phyloP scores from a whole-genome alignment of 1,140 invertebrate species.

The Drosophila nasuta region DNA sequence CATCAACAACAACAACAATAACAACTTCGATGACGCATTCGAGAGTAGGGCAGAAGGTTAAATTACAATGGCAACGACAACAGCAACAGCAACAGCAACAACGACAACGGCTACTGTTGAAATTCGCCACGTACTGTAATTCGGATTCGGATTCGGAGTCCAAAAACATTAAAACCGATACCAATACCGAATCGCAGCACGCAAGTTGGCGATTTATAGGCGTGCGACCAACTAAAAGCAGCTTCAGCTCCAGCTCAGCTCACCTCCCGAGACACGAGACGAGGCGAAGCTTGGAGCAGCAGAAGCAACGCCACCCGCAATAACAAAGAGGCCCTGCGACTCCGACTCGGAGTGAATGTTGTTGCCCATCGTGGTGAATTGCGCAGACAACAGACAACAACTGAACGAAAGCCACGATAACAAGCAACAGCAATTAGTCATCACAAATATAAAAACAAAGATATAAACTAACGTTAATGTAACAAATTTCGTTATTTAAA shows the following conservation, averaged over 20 bases:
- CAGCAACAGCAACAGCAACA: conserved; percentile 43
- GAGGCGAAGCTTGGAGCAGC: background rate
- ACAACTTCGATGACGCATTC: conserved; percentile 73
- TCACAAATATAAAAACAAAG: conserved; percentile 10
- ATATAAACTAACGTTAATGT: conserved; percentile 8
- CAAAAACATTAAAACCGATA: conserved; percentile 49
- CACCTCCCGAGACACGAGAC: background rate
- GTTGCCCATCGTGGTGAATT: conserved; percentile 44
- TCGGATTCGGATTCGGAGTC: conserved; percentile 37
- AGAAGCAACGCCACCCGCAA: conserved; percentile 28
- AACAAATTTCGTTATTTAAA: conserved; percentile 29
- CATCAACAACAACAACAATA: conserved; percentile 24
- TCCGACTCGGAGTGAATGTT: conserved; percentile 9
- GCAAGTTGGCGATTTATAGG: conserved; percentile 54
- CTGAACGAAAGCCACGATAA: background rate
- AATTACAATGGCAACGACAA: conserved; percentile 72
- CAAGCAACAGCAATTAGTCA: background rate
- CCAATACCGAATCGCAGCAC: conserved; percentile 54
- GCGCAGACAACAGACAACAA: conserved; percentile 34
- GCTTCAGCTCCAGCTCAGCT: conserved; percentile 1
- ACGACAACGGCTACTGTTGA: conserved; percentile 38
- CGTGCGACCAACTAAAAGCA: conserved; percentile 47
- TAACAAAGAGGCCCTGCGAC: conserved; percentile 41
- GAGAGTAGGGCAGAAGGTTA: conserved; percentile 84
- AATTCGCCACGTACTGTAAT: conserved; percentile 53